Percentiles rank a stretch among this genome's conserved stretches.
Evolutionary conservation across 2,797 vertebrate genomes (phyloP).

Genomic region (Neostethus bicornis): DNA sequence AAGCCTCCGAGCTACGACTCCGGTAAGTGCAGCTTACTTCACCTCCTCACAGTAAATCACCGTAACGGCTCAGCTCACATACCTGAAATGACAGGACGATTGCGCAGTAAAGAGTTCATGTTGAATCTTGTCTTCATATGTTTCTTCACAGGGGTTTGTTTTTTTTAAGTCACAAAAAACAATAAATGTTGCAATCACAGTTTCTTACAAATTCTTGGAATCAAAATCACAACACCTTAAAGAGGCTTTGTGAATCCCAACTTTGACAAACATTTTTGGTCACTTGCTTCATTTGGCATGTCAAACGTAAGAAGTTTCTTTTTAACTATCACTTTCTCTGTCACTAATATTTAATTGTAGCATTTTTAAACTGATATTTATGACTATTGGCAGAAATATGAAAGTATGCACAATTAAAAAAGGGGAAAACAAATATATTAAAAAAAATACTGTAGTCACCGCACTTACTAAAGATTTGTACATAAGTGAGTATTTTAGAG

Average conservation of each 20-base stretch:
- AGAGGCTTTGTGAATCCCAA: background rate
- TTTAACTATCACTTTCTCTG: too few species aligned
- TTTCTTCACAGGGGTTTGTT: conserved; percentile 31
- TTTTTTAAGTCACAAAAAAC: conserved; percentile 23
- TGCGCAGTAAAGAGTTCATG: conserved; percentile 40
- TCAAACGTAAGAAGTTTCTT: background rate
- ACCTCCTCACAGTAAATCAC: conserved; percentile 43
- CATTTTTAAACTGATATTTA: too few species aligned
- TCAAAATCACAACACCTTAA: background rate
- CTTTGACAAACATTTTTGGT: background rate
- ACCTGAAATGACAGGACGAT: conserved; percentile 47
- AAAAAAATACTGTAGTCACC: too few species aligned
- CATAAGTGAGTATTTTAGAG: too few species aligned
- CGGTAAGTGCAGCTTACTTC: conserved; percentile 82
- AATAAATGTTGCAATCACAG: conserved; percentile 2
- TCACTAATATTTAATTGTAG: too few species aligned
- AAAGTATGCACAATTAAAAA: too few species aligned
- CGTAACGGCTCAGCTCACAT: conserved; percentile 51
- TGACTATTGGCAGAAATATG: too few species aligned
- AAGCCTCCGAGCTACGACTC: conserved; percentile 98
- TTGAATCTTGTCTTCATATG: conserved; percentile 46
- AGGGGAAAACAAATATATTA: too few species aligned
- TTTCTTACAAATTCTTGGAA: too few species aligned
- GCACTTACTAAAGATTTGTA: too few species aligned
- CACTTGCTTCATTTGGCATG: background rate